Conservation (phyloP, 30 jellyfish, hydroid and myxozoan species). For the Aurelia coerulea region DNA sequence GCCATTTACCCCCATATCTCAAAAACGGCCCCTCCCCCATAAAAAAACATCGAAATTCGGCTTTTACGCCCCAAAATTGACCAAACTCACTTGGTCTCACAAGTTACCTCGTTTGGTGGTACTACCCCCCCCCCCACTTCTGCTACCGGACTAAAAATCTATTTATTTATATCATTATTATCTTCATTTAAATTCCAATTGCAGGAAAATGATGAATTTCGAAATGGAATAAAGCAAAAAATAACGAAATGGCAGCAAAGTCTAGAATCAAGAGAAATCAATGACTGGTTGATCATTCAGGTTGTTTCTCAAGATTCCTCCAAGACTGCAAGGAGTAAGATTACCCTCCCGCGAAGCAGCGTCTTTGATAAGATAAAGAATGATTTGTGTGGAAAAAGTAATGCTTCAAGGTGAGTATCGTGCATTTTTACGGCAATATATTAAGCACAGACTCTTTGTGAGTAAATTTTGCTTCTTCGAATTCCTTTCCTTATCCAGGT, state of each 20-base stretch:
- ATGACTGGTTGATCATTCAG: slow-evolving; percentile 70
- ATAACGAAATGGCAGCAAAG: slow-evolving; percentile 68
- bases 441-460: neutral
- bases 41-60: too few relatives aligned
- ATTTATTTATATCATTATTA: too few relatives aligned
- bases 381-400: slow-evolving; percentile 69
- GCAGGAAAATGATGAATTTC: slow-evolving; percentile 74
- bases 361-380: slow-evolving; percentile 82
- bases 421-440: neutral
- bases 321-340: slow-evolving; percentile 39
- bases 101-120: too few relatives aligned
- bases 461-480: too few relatives aligned
- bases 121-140: too few relatives aligned
- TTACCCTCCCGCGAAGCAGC: slow-evolving; percentile 69
- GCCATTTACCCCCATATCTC: too few relatives aligned
- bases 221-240: slow-evolving; percentile 42
- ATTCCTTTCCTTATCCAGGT: too few relatives aligned
- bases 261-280: slow-evolving; percentile 57
- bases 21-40: too few relatives aligned
- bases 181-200: neutral
- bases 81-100: too few relatives aligned
- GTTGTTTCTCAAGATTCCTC: slow-evolving; percentile 54
- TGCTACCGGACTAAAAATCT: too few relatives aligned
- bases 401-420: slow-evolving; percentile 47
- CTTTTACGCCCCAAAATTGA: too few relatives aligned